phyloP scores from a whole-genome alignment of 1,140 invertebrate species.

The Polypedilum vanderplanki region DNA sequence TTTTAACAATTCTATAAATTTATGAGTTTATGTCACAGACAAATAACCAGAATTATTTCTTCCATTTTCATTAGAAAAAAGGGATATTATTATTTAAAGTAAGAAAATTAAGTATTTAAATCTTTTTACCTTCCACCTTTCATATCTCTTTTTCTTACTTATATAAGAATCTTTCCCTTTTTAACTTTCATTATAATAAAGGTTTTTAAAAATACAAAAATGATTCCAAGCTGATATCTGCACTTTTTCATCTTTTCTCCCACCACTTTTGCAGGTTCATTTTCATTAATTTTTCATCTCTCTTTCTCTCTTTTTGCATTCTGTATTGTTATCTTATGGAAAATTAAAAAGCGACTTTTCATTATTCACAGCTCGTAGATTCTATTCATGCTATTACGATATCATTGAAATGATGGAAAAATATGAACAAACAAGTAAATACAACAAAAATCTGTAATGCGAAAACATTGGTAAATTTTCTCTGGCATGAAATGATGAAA shows the following conservation, averaged over 20 bases:
- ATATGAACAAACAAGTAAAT: not conserved
- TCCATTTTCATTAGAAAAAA: not conserved
- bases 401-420: not conserved
- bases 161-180: no score
- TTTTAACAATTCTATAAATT: not conserved
- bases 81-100: not conserved
- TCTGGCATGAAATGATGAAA: no score
- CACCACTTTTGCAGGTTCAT: not conserved
- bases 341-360: slow-evolving; percentile 24
- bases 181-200: no score
- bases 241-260: not conserved
- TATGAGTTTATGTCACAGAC: not conserved
- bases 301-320: not conserved
- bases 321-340: not conserved
- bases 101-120: not conserved
- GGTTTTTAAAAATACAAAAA: not conserved
- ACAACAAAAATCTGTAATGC: not conserved
- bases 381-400: not conserved
- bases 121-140: not conserved
- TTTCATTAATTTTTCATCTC: slow-evolving; percentile 8
- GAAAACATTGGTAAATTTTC: no score
- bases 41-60: not conserved
- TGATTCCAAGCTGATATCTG: slow-evolving; percentile 17
- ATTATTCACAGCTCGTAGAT: slow-evolving; percentile 26
- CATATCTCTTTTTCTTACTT: no score